Conservation (phyloP, 1,140 invertebrate genomes). For the Dreissena polymorpha region DNA sequence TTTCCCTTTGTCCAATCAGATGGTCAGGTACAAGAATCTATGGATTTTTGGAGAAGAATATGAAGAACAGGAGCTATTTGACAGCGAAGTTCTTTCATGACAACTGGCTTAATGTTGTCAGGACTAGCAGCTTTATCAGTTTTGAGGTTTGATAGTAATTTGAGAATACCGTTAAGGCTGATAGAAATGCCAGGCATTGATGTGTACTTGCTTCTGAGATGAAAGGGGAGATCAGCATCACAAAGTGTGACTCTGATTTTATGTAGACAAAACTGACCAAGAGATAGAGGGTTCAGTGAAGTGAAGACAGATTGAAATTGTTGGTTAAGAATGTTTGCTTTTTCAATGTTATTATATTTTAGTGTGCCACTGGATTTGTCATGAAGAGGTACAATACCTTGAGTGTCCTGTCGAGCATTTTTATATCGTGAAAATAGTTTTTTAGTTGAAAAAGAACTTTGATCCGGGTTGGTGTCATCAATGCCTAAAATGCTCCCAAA, state of each 20-base stretch:
- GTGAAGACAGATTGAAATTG: conserved; percentile 32
- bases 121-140: conserved; percentile 21
- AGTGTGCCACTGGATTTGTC: neutral
- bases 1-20: conserved; percentile 34
- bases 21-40: conserved; percentile 23
- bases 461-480: neutral
- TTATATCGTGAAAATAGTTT: neutral
- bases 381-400: neutral
- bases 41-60: neutral
- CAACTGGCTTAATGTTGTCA: conserved; percentile 11
- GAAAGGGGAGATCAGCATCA: neutral
- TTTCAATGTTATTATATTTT: conserved; percentile 5
- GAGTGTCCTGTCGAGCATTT: conserved; percentile 5
- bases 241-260: neutral
- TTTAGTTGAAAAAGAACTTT: neutral
- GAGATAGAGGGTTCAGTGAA: neutral
- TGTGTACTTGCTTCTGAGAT: neutral
- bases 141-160: neutral
- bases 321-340: conserved; percentile 10
- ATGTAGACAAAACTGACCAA: no score
- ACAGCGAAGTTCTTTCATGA: conserved; percentile 2
- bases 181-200: neutral
- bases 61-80: no score
- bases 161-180: conserved; percentile 2
- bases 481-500: neutral